Conservation (phyloP, 2,888 invertebrate genomes). For the Latrodectus hesperus region DNA sequence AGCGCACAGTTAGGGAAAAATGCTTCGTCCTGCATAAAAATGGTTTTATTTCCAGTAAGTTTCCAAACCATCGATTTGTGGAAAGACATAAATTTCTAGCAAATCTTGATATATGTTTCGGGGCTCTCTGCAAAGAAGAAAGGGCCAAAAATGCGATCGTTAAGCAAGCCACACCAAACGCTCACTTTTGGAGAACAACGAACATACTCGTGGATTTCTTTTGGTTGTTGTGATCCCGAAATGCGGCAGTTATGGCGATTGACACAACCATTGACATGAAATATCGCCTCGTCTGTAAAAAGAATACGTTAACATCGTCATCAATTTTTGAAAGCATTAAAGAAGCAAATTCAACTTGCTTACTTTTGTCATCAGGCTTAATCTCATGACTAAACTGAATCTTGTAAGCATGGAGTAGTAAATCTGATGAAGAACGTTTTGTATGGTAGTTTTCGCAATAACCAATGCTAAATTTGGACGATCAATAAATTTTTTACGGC, state of each 20-base stretch:
- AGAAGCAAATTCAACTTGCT: conserved; percentile 9
- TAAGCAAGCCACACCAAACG: neutral
- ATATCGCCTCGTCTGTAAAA: neutral
- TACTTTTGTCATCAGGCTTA: neutral
- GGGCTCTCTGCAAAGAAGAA: neutral
- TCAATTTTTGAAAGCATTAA: neutral
- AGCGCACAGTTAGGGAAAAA: no score
- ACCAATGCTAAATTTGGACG: no score
- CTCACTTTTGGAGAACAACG: neutral
- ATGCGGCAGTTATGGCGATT: neutral
- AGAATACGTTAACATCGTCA: neutral
- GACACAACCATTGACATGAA: neutral
- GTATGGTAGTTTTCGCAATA: no score
- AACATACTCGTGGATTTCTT: neutral
- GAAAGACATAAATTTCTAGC: neutral
- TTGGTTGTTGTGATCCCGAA: neutral
- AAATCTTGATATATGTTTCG: neutral
- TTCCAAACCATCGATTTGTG: neutral
- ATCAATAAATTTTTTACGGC: no score
- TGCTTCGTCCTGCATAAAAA: no score
- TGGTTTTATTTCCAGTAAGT: no score
- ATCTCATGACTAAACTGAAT: neutral
- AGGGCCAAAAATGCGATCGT: neutral
- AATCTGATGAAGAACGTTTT: no score
- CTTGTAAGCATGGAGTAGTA: no score